Base-by-base conservation (phyloP, 1,140 invertebrate genomes). In the Drosophila ogumai region DNA sequence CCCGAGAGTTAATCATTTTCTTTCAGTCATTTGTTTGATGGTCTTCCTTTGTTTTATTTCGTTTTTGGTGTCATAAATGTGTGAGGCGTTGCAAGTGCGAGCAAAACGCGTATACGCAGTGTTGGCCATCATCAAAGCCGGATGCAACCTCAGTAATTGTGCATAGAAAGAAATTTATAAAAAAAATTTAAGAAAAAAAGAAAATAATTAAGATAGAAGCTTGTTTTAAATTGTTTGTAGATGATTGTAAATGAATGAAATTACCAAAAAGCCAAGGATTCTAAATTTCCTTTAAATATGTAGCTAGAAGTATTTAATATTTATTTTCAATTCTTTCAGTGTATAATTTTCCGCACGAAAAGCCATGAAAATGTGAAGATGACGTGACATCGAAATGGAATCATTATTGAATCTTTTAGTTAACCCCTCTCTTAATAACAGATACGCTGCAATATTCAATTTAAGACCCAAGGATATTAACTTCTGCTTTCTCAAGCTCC, bases 1-100 rank as follows among this genome's bases (percentile, higher is more conserved):
- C 31, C 28, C 32, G 73, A 77, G 73, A 87, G 85, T 87, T 90
- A 84, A 88, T 88, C 85, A 90, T 90, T 81, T 84, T 75, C 63
- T 57, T 80, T 66, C 28, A 81, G 68, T 71, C 72, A 90, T 88
- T 88, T 88, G 85, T 80, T 80, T 88, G 76, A 77, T 84, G 85
- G 56, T 19, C 55, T 34, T 72, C 17, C 44, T 22, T 59, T 72
- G 54, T 50, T 59, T 84, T 74, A 75, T 85, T 67, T 80, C 38
- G 13, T 57, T 15, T 60, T 66, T 36, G 36, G 41, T 52, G 49
- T 63, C 65, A 79, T 82, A 79, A 85, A 69, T 82, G 73, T 76
- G 71, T 76, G 69, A 10, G 32, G 19, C 65, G 78, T 46, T 72
- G 68, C 68, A 72, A 69, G 52, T 47, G 41, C 52, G 34, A 40